Conservation (phyloP, 2,888 invertebrate species). For the Zaprionus bogoriensis region DNA sequence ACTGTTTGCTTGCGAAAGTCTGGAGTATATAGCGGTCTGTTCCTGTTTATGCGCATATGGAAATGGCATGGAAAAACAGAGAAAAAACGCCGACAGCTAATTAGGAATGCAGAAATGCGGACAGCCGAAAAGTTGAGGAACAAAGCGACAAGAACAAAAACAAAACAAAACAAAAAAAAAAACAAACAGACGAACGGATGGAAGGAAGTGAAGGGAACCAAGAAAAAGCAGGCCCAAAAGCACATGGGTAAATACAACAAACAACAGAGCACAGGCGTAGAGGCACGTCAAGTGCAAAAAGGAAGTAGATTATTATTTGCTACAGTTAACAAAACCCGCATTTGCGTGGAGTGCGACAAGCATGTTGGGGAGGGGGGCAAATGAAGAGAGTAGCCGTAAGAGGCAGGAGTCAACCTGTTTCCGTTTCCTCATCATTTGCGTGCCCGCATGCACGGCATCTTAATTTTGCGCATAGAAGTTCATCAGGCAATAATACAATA, state of each 20-base stretch:
- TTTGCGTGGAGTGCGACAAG: background rate
- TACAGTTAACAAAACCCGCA: slow-evolving; percentile 57
- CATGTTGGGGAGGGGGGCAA: background rate
- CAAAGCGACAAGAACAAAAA: slow-evolving; percentile 27
- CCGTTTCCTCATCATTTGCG: background rate
- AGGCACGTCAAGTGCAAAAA: slow-evolving; percentile 38
- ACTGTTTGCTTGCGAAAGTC: background rate
- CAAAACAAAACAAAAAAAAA: slow-evolving; percentile 38
- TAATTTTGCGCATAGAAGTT: slow-evolving; percentile 34
- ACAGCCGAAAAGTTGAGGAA: slow-evolving; percentile 33
- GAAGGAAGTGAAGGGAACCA: too few relatives aligned
- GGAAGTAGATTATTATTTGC: slow-evolving; percentile 62
- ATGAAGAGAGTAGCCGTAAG: background rate
- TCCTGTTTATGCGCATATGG: background rate
- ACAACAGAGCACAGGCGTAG: slow-evolving; percentile 22
- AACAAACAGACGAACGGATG: slow-evolving; percentile 21
- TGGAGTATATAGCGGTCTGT: background rate
- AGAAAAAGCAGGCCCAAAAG: slow-evolving; percentile 27
- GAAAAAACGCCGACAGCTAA: slow-evolving; percentile 28
- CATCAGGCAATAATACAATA: slow-evolving; percentile 30
- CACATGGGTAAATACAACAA: slow-evolving; percentile 32
- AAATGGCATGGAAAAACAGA: background rate
- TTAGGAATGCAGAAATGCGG: slow-evolving; percentile 46
- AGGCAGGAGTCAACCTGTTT: slow-evolving; percentile 8
- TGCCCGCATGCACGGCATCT: slow-evolving; percentile 21